Base-by-base conservation (phyloP, 2,113 vertebrate species). In the Antechinus flavipes region DNA sequence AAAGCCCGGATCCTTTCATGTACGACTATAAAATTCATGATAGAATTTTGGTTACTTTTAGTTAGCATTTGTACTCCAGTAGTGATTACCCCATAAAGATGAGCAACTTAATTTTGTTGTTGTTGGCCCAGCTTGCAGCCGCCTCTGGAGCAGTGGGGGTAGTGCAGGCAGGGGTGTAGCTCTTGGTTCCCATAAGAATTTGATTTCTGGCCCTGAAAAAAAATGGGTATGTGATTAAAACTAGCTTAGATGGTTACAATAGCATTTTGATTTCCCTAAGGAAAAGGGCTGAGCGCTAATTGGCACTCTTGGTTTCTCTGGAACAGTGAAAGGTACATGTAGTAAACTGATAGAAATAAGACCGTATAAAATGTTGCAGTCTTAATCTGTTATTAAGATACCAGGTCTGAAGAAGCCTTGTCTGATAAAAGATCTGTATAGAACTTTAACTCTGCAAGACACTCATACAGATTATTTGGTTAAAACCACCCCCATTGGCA, bases 251-350 rank as follows among this genome's bases (percentile, higher is more conserved):
- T 90, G 92, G 42, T 93, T 68, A 6, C 27, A 35, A 68, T 94
- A 91, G 89, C 93, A 30, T 5, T 61, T 61, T 93, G 22, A 92
- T 91, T 90, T 89, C 12, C 90, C 35, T 92, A 90, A 91, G 89
- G 90, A 89, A 84, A 93, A n/a, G 91, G 91, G 55, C 2, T 49
- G 35, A 91, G n/a, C 49, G 49, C 25, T 92, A 46, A 90, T 76
- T 92, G 46, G 92, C 16, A 93, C 58, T 61, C 68, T 54, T 54
- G 84, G 53, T n/a, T n/a, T 91, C 92, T 47, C 94, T 94, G 92
- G 27, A 91, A 22, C 46, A 76, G 76, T 94, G 56, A 94, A 95
- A n/a, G 54, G 27, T 7, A 91, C 26, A 10, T 52, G 49, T 94
- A 93, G 23, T 91, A 14, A 68, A 35, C 2, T 35, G 30, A 35